Conservation (phyloP, 2,797 vertebrate genomes). For the Paguma larvata region DNA sequence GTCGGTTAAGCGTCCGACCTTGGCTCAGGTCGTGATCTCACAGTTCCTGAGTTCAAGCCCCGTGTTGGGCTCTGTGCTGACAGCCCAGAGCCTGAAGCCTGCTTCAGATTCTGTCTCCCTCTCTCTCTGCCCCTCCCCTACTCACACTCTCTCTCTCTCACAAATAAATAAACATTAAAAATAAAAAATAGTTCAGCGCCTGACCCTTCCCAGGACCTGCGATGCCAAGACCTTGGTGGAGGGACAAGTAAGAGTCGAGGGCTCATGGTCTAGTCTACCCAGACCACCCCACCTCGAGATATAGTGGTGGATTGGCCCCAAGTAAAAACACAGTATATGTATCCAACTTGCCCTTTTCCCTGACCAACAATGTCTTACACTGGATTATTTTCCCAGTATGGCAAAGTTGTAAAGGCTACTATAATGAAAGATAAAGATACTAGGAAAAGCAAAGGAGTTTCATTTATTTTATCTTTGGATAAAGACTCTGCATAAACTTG, state of each 20-base stretch:
- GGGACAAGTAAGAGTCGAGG: not conserved
- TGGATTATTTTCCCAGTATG: conserved; percentile 90
- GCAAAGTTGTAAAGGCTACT: conserved; percentile 92
- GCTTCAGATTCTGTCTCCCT: too few species aligned
- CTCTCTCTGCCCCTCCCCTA: too few species aligned
- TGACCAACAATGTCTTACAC: conserved; percentile 97
- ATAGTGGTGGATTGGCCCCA: conserved; percentile 99
- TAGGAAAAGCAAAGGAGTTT: conserved; percentile 97
- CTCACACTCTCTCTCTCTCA: too few species aligned
- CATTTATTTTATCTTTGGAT: conserved; percentile 98
- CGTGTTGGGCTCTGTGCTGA: too few species aligned
- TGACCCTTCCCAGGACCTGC: not conserved
- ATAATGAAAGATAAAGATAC: conserved; percentile 98
- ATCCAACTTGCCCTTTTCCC: conserved; percentile 97
- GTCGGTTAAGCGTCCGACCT: too few species aligned
- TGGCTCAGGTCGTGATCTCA: too few species aligned
- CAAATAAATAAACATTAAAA: too few species aligned
- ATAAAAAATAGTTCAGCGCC: too few species aligned
- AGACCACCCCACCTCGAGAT: conserved; percentile 48
- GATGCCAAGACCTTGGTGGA: not conserved
- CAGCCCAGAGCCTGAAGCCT: too few species aligned
- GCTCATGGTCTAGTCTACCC: not conserved
- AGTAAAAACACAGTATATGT: conserved; percentile 99
- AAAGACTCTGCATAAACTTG: conserved; percentile 98
- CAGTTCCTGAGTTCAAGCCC: too few species aligned